These are phyloP conservation scores for Pyxicephalus adspersus DNA, from an alignment of 2,113 vertebrate genomes.

Conservation along the genomic window DNA sequence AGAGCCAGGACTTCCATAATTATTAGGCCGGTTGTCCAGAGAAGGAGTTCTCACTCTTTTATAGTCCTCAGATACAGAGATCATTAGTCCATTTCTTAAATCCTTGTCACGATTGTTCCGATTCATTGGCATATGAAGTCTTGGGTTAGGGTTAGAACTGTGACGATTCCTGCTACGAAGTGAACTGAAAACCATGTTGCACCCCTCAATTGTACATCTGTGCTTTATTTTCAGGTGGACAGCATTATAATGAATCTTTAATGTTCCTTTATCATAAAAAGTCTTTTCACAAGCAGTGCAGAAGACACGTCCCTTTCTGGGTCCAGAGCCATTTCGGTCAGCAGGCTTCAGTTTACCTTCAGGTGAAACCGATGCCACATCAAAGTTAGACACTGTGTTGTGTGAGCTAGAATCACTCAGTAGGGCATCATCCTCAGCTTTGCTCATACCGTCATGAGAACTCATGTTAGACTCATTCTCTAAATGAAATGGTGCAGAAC, in stretches of 20 bases:
- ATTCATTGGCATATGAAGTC: constrained; percentile 98
- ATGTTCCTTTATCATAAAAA: constrained; percentile 97
- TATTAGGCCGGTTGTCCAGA: constrained; percentile 75
- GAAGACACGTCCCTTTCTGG: constrained; percentile 93
- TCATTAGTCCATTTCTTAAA: constrained; percentile 75
- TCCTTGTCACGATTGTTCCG: constrained; percentile 95
- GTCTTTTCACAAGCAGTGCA: constrained; percentile 97
- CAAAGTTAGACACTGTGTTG: constrained; percentile 78
- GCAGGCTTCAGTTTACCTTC: constrained; percentile 77
- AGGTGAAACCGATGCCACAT: constrained; percentile 81
- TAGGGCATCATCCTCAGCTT: constrained; percentile 83
- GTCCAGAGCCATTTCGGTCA: constrained; percentile 75
- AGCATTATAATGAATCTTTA: constrained; percentile 98
- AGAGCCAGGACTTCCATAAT: constrained; percentile 76
- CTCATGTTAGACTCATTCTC: constrained; percentile 76
- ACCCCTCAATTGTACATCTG: constrained; percentile 94
- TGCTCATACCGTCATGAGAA: constrained; percentile 67
- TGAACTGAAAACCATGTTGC: constrained; percentile 98
- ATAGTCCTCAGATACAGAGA: constrained; percentile 72
- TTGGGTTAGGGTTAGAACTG: constrained; percentile 95
- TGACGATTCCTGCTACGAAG: constrained; percentile 94
- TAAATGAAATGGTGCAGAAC: constrained; percentile 72
- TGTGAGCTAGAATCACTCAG: constrained; percentile 83
- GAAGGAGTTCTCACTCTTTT: constrained; percentile 73
- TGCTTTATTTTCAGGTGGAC: constrained; percentile 99